These are phyloP conservation scores for Dryoscopus gambensis DNA, from an alignment of 2,113 vertebrate species.

Conservation along the genomic window DNA sequence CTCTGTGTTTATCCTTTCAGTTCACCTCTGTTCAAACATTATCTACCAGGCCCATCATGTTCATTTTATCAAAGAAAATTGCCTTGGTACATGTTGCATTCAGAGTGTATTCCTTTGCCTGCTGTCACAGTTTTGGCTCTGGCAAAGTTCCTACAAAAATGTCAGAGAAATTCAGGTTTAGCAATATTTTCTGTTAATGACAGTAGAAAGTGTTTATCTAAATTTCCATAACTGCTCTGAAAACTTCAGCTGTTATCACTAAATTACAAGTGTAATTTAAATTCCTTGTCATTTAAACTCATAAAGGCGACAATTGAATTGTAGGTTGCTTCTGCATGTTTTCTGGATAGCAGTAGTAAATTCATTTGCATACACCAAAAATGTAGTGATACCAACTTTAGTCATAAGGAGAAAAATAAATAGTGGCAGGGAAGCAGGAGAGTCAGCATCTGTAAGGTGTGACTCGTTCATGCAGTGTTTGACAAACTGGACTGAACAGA, in stretches of 20 bases:
- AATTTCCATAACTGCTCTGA: not conserved
- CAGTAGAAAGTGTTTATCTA: not conserved
- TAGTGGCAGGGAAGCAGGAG: not conserved
- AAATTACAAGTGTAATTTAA: not conserved
- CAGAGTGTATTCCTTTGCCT: not conserved
- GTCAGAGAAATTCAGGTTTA: not conserved
- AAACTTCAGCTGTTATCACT: not conserved
- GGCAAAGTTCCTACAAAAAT: not conserved
- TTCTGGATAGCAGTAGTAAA: not conserved
- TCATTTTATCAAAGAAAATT: not conserved
- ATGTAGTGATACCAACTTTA: not conserved
- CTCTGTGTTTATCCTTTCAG: not conserved
- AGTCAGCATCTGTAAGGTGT: not conserved
- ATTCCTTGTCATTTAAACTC: not conserved
- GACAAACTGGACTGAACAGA: not conserved
- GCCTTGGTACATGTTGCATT: not conserved
- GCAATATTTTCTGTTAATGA: not conserved
- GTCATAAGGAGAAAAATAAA: not conserved
- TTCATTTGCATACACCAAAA: not conserved
- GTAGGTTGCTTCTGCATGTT: not conserved
- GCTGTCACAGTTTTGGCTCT: not conserved
- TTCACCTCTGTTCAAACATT: constrained; percentile 28
- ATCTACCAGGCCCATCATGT: not conserved
- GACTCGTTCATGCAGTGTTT: rapidly evolving
- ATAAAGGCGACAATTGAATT: not conserved